phyloP scores from a whole-genome alignment of 2,797 vertebrate species.

The Streptopelia turtur region DNA sequence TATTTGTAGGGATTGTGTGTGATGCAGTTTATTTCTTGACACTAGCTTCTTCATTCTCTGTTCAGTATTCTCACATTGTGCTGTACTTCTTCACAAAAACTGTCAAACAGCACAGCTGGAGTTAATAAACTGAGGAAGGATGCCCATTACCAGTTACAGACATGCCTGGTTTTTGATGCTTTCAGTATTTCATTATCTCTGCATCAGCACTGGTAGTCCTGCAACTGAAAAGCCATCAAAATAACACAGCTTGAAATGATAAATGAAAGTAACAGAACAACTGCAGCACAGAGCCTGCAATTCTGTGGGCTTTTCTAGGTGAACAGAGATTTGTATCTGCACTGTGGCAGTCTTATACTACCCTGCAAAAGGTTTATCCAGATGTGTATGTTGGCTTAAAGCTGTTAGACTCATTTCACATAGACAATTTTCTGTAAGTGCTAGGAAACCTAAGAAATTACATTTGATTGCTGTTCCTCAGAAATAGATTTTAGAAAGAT shows the following conservation, averaged over 20 bases:
- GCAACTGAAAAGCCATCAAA: slow-evolving; percentile 80
- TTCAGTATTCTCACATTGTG: slow-evolving; percentile 65
- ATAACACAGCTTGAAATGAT: slow-evolving; percentile 82
- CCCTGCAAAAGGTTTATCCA: slow-evolving; percentile 13
- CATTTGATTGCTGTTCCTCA: background rate
- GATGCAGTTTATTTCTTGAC: slow-evolving; percentile 56
- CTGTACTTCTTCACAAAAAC: slow-evolving; percentile 75
- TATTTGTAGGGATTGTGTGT: background rate
- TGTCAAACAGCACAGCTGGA: slow-evolving; percentile 89
- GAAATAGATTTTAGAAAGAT: background rate
- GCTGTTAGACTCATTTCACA: background rate
- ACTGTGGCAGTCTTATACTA: slow-evolving; percentile 3
- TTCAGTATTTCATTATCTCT: slow-evolving; percentile 95
- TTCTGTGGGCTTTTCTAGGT: slow-evolving; percentile 39
- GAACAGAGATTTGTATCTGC: slow-evolving; percentile 51
- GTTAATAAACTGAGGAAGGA: slow-evolving; percentile 93
- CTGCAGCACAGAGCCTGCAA: slow-evolving; percentile 50
- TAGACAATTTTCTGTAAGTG: background rate
- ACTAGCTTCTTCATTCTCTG: slow-evolving; percentile 53
- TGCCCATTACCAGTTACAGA: slow-evolving; percentile 92
- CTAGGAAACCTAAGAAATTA: background rate
- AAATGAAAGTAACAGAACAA: slow-evolving; percentile 76
- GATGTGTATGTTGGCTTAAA: background rate
- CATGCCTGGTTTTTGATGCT: slow-evolving; percentile 85
- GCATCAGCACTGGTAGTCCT: slow-evolving; percentile 85